Conservation (phyloP, 2,888 invertebrate genomes). For the Camptogramma bilineatum region DNA sequence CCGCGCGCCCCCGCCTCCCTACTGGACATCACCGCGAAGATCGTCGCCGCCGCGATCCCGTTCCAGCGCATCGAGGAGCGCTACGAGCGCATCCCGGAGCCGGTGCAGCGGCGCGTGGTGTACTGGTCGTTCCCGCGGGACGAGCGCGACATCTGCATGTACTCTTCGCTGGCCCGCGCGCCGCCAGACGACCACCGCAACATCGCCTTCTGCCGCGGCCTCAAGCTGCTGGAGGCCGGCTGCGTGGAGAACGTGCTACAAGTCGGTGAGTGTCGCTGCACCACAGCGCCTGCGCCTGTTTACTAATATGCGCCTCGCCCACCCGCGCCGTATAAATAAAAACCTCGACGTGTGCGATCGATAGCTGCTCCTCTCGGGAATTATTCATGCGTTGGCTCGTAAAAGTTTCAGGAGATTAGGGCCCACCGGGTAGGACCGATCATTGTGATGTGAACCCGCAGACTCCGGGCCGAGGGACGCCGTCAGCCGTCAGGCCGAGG, state of each 20-base stretch:
- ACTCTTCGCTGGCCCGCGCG: constrained; percentile 90
- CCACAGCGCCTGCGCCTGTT: constrained; percentile 83
- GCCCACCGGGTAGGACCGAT: constrained; percentile 57
- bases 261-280: constrained; percentile 90
- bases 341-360: constrained; percentile 85
- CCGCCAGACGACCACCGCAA: constrained; percentile 90
- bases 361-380: constrained; percentile 84
- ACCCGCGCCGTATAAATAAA: constrained; percentile 85
- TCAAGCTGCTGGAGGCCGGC: constrained; percentile 92
- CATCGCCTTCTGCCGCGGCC: constrained; percentile 94
- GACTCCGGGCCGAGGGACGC: constrained; percentile 43
- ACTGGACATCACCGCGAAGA: constrained; percentile 93
- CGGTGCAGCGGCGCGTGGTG: constrained; percentile 94
- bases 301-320: constrained; percentile 86
- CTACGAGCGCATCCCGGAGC: constrained; percentile 94
- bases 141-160: constrained; percentile 95
- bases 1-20: constrained; percentile 89
- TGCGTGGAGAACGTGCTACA: constrained; percentile 94
- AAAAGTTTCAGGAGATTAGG: constrained; percentile 80
- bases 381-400: constrained; percentile 82
- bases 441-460: constrained; percentile 52
- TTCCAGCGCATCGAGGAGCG: constrained; percentile 95
- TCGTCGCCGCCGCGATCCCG: constrained; percentile 93
- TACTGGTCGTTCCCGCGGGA: constrained; percentile 96
- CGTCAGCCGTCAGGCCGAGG: constrained; percentile 36